Evolutionary conservation across 2,888 invertebrate genomes (phyloP).

Genomic region (Junonia oenone): DNA sequence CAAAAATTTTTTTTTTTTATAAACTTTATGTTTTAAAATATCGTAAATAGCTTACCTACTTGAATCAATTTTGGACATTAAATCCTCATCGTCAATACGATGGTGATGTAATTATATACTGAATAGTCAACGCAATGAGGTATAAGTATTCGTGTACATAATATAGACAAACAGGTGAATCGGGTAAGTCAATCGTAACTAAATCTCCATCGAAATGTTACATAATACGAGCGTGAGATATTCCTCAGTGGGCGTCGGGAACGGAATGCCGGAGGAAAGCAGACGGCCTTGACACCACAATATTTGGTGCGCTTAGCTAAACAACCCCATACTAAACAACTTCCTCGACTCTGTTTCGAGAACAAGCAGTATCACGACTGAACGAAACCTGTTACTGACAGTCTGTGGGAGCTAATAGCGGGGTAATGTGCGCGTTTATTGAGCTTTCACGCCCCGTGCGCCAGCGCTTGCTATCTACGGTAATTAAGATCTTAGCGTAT

Average conservation of each 20-base stretch:
- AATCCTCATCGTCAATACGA: not conserved
- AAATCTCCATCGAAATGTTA: constrained; percentile 61
- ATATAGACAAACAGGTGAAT: constrained; percentile 29
- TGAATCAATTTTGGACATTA: not conserved
- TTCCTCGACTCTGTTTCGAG: constrained; percentile 27
- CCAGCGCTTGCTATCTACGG: constrained; percentile 55
- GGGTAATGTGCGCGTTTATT: constrained; percentile 47
- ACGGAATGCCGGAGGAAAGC: constrained; percentile 77
- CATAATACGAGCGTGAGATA: constrained; percentile 71
- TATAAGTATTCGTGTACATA: not conserved
- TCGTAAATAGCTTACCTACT: not conserved
- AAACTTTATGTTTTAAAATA: not conserved
- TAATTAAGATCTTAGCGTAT: constrained; percentile 52
- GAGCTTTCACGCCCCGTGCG: constrained; percentile 65
- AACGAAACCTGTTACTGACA: constrained; percentile 26
- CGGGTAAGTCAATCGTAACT: constrained; percentile 58
- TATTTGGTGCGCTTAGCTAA: constrained; percentile 65
- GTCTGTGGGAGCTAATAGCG: constrained; percentile 46
- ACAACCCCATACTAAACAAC: constrained; percentile 44
- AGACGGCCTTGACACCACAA: constrained; percentile 75
- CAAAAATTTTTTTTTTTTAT: too few relatives aligned
- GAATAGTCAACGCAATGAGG: not conserved
- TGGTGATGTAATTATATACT: too few relatives aligned
- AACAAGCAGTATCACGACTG: constrained; percentile 35
- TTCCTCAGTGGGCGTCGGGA: constrained; percentile 71